Conservation (phyloP, 2,113 vertebrate species). For the Laticauda colubrina region DNA sequence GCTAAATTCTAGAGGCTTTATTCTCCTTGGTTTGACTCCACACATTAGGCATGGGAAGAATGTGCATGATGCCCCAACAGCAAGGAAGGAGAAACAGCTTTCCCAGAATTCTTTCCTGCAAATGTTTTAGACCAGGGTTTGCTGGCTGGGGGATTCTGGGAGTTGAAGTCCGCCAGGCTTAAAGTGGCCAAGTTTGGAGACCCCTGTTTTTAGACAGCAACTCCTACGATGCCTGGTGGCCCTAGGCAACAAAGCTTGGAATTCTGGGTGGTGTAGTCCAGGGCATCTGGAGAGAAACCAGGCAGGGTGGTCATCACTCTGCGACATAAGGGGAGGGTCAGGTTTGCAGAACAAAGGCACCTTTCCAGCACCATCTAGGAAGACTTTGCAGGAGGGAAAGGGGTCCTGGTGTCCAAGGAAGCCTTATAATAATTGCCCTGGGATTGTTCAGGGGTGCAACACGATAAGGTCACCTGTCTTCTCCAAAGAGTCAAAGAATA, state of each 20-base stretch:
- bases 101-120: neutral
- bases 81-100: neutral
- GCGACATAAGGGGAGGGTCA: neutral
- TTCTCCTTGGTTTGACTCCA: neutral
- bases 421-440: neutral
- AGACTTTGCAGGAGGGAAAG: neutral
- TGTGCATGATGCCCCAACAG: rapidly evolving
- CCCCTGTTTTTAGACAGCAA: too few relatives aligned
- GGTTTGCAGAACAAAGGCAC: neutral
- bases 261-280: neutral
- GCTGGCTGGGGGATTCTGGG: too few relatives aligned
- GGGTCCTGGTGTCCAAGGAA: neutral
- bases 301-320: neutral
- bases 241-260: neutral
- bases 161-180: too few relatives aligned
- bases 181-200: too few relatives aligned
- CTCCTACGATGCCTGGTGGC: too few relatives aligned
- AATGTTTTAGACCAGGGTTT: neutral
- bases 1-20: neutral
- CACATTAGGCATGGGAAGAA: neutral
- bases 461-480: neutral
- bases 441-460: neutral
- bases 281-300: neutral
- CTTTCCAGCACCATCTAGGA: neutral
- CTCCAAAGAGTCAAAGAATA: neutral